Percentiles rank a stretch among this genome's conserved stretches.
phyloP scores from a whole-genome alignment of 35 echinoderm and acorn worm species.

The Stichopus chloronotus region DNA sequence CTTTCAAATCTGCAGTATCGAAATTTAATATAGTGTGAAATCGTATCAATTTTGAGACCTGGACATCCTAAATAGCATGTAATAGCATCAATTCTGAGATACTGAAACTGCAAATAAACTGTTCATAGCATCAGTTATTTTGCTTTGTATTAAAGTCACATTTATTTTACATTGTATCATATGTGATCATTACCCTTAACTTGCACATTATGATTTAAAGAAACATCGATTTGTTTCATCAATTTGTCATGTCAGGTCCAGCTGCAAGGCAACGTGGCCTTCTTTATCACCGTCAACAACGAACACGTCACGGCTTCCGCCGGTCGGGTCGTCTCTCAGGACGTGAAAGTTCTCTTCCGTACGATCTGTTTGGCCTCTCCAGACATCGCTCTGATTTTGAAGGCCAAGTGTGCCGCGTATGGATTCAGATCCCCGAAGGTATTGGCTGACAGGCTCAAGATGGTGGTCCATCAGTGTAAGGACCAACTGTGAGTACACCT shows the following conservation, averaged over 20 bases:
- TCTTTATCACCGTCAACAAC: constrained; percentile 97
- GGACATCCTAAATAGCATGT: no score
- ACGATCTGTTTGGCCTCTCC: constrained; percentile 79
- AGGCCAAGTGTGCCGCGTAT: constrained; percentile 88
- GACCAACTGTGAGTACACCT: constrained; percentile 93
- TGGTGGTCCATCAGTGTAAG: constrained; percentile 92
- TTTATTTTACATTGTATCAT: no score
- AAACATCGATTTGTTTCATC: no score
- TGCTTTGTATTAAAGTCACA: no score
- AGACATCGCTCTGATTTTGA: constrained; percentile 90
- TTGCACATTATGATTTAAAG: no score
- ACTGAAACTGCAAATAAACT: no score
- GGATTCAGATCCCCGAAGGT: constrained; percentile 91
- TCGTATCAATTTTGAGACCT: no score
- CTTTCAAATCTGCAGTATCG: no score
- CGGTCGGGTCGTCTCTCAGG: constrained; percentile 61
- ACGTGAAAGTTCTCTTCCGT: constrained; percentile 93
- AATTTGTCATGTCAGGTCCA: constrained; percentile 60
- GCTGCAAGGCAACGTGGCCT: constrained; percentile 72
- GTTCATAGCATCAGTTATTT: no score
- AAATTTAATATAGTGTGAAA: no score
- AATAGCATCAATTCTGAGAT: no score
- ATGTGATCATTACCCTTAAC: no score
- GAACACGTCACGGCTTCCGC: constrained; percentile 2
- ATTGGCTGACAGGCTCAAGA: constrained; percentile 91